A percentile compares a stretch with the other conserved stretches of the same genome.
Evolutionary conservation across 2,888 invertebrate genomes (phyloP).

Genomic region (Sarcophaga carnaria): DNA sequence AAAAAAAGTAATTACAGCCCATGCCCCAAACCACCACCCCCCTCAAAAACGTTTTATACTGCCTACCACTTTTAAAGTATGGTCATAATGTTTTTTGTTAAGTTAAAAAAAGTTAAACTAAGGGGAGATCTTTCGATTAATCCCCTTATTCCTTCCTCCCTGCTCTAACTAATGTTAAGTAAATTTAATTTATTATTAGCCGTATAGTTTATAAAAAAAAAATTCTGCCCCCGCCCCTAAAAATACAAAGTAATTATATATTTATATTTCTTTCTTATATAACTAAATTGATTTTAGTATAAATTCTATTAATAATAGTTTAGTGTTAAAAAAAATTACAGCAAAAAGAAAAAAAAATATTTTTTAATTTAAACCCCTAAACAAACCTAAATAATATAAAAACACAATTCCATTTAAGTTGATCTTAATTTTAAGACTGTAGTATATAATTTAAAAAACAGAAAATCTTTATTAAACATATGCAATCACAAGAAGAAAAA

Average conservation of each 20-base stretch:
- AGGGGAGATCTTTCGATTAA: neutral
- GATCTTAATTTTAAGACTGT: conserved; percentile 51
- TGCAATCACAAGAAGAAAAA: conserved; percentile 5
- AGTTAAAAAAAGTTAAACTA: too few relatives aligned
- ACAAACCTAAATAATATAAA: conserved; percentile 37
- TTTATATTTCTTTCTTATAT: conserved; percentile 46
- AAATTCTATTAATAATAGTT: conserved; percentile 49
- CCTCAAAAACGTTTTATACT: neutral
- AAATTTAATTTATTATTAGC: conserved; percentile 67
- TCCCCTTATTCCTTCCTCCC: neutral
- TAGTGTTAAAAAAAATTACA: conserved; percentile 45
- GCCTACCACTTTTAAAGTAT: conserved; percentile 28
- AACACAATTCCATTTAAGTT: conserved; percentile 60
- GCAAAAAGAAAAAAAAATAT: conserved; percentile 13
- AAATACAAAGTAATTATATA: conserved; percentile 58
- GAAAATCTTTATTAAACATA: neutral
- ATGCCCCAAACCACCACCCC: neutral
- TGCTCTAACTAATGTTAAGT: conserved; percentile 48
- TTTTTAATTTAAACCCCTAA: conserved; percentile 55
- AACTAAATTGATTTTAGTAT: conserved; percentile 55
- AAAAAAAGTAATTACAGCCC: conserved; percentile 35
- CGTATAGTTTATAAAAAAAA: conserved; percentile 14
- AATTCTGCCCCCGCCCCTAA: conserved; percentile 3
- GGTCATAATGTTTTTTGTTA: neutral
- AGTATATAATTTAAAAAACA: conserved; percentile 38